Evolutionary conservation across 2,113 vertebrate species (phyloP), one percentile per base, ranked within the genome.

Genomic region (Mesocricetus auratus): DNA sequence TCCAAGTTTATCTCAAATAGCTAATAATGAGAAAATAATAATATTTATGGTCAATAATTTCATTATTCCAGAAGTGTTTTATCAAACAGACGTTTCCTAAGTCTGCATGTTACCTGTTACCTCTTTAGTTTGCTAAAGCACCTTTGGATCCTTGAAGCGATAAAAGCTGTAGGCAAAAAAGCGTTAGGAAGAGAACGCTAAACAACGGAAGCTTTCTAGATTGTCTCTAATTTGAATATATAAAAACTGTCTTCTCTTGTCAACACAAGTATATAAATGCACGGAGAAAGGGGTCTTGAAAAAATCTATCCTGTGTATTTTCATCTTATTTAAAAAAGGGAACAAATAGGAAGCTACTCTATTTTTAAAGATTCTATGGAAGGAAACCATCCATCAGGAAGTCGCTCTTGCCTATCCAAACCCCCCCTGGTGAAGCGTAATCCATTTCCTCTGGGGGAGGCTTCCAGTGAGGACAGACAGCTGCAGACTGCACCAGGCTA

Each of bases 381-480:
- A 97, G 95, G 94, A 97, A 96, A 93, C 89, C 78, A 93, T 93
- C 91, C 71, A 74, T 77, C 93, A 96, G 96, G 96, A 97, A 97
- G 95, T 88, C 96, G 68, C 91, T 97, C 90, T 78, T 3, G 12
- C 77, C 93, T 92, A 86, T 94, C 90, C 92, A 94, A 96, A 91
- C 95, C 81, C 91, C 91, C 73, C 60, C 94, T 92, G 74, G 62
- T 91, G 75, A 87, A 90, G 45, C 74, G 36, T 62, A 94, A 91
- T 90, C 58, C 94, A 78, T 90, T 96, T 96, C 94, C 97, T 68
- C 78, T 78, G 29, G 1, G 15, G 53, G 73, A 64, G 36, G 47
- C 36, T 86, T 83, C 50, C 91, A 86, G 21, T 21, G 86, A 87
- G 66, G 62, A 66, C 33, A 83, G 71, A 75, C 53, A 22, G 17